A percentile compares a stretch with the other conserved stretches of the same genome.
Conservation (phyloP, 2,113 vertebrate genomes). For the Cynoglossus semilaevis region DNA sequence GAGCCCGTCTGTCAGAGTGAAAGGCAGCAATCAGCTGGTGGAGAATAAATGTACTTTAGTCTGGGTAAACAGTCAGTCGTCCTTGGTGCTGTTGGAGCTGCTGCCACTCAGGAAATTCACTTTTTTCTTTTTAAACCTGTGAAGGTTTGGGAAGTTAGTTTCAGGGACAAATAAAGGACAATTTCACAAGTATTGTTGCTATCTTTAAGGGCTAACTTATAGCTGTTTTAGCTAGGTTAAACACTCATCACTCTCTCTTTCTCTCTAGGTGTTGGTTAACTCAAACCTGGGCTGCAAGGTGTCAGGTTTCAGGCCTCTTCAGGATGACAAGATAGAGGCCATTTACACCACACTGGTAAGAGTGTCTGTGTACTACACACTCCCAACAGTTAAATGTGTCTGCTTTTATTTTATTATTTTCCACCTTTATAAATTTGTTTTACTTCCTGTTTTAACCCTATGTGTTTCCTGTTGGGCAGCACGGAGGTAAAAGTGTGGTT, state of each 20-base stretch:
- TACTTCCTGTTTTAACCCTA: constrained; percentile 1
- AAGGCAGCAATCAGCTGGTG: constrained; percentile 2
- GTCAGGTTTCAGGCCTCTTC: constrained; percentile 85
- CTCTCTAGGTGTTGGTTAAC: constrained; percentile 82
- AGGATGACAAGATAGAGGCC: constrained; percentile 90
- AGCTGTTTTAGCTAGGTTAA: too few species aligned
- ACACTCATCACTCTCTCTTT: too few species aligned
- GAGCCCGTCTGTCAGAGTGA: not conserved
- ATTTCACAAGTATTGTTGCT: too few species aligned
- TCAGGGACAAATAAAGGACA: too few species aligned
- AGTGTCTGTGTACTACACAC: too few species aligned
- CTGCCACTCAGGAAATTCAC: too few species aligned
- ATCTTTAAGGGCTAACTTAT: too few species aligned
- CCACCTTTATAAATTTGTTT: too few species aligned
- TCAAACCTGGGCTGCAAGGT: constrained; percentile 88
- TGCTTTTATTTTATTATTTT: too few species aligned
- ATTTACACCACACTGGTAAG: constrained; percentile 93
- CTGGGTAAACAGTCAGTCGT: constrained; percentile 35
- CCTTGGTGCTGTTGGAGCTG: not conserved
- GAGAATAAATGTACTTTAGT: constrained; percentile 17
- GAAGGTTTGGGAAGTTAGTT: too few species aligned
- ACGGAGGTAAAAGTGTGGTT: constrained; percentile 87
- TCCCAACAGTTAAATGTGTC: too few species aligned
- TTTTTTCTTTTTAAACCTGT: too few species aligned
- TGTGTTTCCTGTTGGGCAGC: constrained; percentile 53